Evolutionary conservation across 2,113 vertebrate species (phyloP), one percentile per base, ranked within the genome.

Genomic region (Gobius niger): DNA sequence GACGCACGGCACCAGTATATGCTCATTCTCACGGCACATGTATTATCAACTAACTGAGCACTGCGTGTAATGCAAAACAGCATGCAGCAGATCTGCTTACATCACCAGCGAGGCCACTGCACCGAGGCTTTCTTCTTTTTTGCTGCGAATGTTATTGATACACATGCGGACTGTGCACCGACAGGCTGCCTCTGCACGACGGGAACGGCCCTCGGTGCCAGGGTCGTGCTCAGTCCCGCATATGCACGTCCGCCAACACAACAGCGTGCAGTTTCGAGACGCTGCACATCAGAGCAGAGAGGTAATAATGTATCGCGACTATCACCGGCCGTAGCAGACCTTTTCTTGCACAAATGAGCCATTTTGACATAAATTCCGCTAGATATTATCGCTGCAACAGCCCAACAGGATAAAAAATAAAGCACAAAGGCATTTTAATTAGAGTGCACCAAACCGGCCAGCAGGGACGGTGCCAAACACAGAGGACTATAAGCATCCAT

Each of bases 101-200:
- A 90, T 89, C 87, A 88, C 83, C 87, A 62, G 75, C 77, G 68
- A 76, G 68, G 59, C 75, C 86, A 85, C 85, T 42, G 87, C 90
- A 88, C 76, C 89, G 79, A 81, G 74, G 86, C 87, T 80, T 89
- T 87, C 80, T 87, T 81, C 85, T 85, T 87, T 89, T 80, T 80
- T 78, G 76, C 77, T 83, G 82, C 81, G 70, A 85, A 82, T 88
- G 90, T 88, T 90, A 91, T 83, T 88, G 87, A 91, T 91, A 89
- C 90, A 85, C 92, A 87, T 66, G 86, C 89, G 83, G 82, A 34
- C 24, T 0, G 24, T 34, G 24, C 24, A 4, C 82, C 74, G 73
- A 57, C 81, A 60, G 51, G 63, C 67, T 56, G 60, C 64, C 68
- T 76, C 81, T 66, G 73, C 62, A 47, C 77, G 68, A 71, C 63